Conservation (phyloP, 1,140 invertebrate species). For the Aphelenchoides fujianensis region DNA sequence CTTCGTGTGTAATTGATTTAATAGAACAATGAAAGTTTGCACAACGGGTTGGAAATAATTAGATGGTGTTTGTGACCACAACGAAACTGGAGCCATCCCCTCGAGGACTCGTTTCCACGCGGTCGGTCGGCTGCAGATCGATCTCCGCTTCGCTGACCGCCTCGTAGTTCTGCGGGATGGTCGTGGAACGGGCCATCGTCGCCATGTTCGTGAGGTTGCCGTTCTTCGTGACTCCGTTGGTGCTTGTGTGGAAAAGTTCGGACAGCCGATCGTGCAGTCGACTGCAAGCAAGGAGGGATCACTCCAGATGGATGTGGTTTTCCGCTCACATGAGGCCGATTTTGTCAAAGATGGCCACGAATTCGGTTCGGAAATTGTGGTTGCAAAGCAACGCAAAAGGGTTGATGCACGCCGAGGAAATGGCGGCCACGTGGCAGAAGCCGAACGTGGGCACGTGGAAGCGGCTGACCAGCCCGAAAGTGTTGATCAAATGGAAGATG, state of each 20-base stretch:
- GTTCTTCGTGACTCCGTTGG: not conserved
- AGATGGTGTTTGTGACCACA: conserved; percentile 6
- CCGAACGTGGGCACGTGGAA: conserved; percentile 65
- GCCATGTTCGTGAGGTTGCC: not conserved
- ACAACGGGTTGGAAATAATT: not conserved
- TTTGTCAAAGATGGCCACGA: conserved; percentile 49
- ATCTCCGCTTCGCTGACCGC: not conserved
- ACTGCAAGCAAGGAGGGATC: not conserved
- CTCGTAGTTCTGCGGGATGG: not conserved
- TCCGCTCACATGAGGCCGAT: conserved; percentile 46
- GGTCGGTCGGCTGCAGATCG: not conserved
- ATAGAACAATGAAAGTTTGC: not conserved
- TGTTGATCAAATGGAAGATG: conserved; percentile 65
- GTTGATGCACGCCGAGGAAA: conserved; percentile 56
- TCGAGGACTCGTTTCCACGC: not conserved
- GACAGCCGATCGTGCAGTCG: conserved; percentile 22
- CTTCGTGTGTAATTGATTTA: no score
- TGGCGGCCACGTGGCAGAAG: conserved; percentile 62
- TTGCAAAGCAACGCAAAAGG: conserved; percentile 62
- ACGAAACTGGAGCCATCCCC: not conserved
- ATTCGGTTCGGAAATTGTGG: conserved; percentile 57
- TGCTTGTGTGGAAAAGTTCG: not conserved
- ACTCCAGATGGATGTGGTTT: not conserved
- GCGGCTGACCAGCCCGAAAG: conserved; percentile 42
- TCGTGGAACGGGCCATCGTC: not conserved